These are phyloP conservation scores for Hyla sarda DNA, from an alignment of 2,113 vertebrate genomes.

Conservation along the genomic window DNA sequence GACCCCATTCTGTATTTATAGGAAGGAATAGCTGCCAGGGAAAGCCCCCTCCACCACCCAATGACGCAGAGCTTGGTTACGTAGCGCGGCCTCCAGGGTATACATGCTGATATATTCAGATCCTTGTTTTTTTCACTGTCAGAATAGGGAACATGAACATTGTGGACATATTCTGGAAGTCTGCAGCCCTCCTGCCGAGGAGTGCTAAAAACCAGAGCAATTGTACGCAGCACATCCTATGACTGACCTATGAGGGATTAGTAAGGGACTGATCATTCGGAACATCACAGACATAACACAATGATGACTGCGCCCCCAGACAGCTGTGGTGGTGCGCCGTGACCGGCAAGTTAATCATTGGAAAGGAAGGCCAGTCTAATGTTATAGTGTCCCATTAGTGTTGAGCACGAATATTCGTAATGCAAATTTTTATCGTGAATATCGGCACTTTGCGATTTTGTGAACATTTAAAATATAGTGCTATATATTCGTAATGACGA, in stretches of 20 bases:
- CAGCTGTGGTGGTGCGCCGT: not conserved
- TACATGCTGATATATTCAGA: not conserved
- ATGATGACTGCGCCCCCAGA: not conserved
- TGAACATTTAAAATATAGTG: too few relatives aligned
- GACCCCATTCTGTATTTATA: conserved; percentile 56
- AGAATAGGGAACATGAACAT: not conserved
- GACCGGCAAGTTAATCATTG: not conserved
- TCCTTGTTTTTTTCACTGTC: not conserved
- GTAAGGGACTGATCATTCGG: not conserved
- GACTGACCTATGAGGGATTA: too few relatives aligned
- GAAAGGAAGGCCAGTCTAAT: too few relatives aligned
- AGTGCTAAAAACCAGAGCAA: not conserved
- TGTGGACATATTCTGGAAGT: not conserved
- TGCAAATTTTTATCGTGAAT: too few relatives aligned
- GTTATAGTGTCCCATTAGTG: too few relatives aligned
- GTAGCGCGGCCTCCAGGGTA: not conserved
- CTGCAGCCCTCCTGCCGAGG: not conserved
- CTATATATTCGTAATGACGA: too few relatives aligned
- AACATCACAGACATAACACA: not conserved
- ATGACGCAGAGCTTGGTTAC: conserved; percentile 14
- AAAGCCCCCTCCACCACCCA: not conserved
- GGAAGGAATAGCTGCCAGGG: not conserved
- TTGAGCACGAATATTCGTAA: too few relatives aligned
- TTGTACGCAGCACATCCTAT: not conserved
- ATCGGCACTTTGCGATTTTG: too few relatives aligned